Conservation (phyloP, 2,797 vertebrate species). For the Sebastes dallii region DNA sequence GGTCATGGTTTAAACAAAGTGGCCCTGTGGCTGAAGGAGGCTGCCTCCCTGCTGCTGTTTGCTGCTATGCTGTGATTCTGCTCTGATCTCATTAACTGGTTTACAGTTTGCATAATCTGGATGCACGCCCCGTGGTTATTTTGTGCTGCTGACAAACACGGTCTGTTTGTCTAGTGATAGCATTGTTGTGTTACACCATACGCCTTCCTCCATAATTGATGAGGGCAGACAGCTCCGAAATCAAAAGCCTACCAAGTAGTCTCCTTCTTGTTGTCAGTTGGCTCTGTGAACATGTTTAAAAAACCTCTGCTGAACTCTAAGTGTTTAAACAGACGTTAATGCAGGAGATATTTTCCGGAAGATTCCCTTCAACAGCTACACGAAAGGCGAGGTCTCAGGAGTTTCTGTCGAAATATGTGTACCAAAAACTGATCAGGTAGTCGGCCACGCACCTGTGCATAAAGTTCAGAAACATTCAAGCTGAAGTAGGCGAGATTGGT, state of each 20-base stretch:
- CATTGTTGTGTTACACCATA: conserved; percentile 12
- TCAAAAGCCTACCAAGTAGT: neutral
- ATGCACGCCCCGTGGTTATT: neutral
- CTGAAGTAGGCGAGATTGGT: neutral
- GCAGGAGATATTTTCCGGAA: neutral
- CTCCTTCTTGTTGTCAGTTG: neutral
- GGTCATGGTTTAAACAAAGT: neutral
- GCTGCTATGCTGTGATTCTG: neutral
- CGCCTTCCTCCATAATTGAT: conserved; percentile 26
- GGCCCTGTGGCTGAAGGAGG: neutral
- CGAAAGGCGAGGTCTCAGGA: neutral
- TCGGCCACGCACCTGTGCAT: neutral
- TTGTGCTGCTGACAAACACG: conserved; percentile 16
- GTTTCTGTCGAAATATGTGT: neutral
- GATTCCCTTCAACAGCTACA: neutral
- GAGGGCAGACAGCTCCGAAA: neutral
- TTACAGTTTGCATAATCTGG: conserved; percentile 4
- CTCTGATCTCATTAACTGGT: conserved; percentile 31
- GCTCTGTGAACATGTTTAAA: neutral
- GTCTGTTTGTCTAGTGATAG: conserved; percentile 19
- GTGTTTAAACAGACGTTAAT: neutral
- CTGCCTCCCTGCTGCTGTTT: neutral
- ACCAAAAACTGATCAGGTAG: neutral
- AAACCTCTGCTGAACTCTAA: neutral
- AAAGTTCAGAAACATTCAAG: neutral